phyloP scores from a whole-genome alignment of 2,888 invertebrate species.

The Drosophila lutescens region DNA sequence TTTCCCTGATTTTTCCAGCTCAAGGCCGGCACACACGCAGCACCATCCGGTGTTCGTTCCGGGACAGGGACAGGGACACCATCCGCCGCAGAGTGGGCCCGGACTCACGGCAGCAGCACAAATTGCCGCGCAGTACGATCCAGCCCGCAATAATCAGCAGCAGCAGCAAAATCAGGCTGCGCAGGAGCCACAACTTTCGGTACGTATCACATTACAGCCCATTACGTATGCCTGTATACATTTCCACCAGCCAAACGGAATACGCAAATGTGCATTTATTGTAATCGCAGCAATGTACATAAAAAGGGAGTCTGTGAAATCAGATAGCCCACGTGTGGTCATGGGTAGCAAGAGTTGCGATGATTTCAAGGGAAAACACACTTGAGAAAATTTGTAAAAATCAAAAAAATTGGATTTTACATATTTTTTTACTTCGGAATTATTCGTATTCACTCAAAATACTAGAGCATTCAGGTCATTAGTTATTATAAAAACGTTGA shows the following conservation, averaged over 20 bases:
- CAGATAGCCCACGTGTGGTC: slow-evolving; percentile 7
- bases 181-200: slow-evolving; percentile 66
- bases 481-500: too few species aligned
- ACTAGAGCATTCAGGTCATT: too few species aligned
- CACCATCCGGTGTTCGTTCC: slow-evolving; percentile 77
- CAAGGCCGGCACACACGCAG: slow-evolving; percentile 58
- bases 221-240: slow-evolving; percentile 3
- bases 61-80: slow-evolving; percentile 47
- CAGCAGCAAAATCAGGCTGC: slow-evolving; percentile 38
- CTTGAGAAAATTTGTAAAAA: not conserved
- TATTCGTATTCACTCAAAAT: not conserved
- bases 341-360: not conserved
- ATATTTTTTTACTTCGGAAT: too few species aligned
- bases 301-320: slow-evolving; percentile 13
- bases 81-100: slow-evolving; percentile 30
- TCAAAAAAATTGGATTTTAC: not conserved
- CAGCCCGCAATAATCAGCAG: slow-evolving; percentile 70
- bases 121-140: slow-evolving; percentile 83
- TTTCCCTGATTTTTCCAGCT: slow-evolving; percentile 50
- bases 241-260: slow-evolving; percentile 8
- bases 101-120: slow-evolving; percentile 69
- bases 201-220: slow-evolving; percentile 46
- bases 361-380: not conserved
- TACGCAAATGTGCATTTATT: slow-evolving; percentile 14
- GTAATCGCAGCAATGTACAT: slow-evolving; percentile 2